Conservation (phyloP, 53 echinoderm and acorn worm genomes). For the Mesocentrotus franciscanus region DNA sequence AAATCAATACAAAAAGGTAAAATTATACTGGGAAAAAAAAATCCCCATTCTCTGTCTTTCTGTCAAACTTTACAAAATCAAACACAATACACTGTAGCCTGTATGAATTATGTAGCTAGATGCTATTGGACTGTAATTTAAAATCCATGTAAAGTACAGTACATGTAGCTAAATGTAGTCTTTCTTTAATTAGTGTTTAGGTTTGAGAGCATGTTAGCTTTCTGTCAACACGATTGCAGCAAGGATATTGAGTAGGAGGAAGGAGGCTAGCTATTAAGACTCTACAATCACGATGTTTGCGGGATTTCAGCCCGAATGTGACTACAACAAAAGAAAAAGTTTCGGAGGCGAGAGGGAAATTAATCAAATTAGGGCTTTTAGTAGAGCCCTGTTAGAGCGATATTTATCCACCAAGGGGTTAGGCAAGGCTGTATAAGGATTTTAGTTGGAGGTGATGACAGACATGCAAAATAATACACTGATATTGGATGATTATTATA, state of each 20-base stretch:
- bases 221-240: slow-evolving; percentile 64
- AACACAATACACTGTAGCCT: not conserved
- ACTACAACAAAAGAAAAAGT: slow-evolving; percentile 68
- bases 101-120: not conserved
- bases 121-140: not conserved
- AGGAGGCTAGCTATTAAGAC: slow-evolving; percentile 66
- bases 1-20: too few species aligned
- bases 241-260: slow-evolving; percentile 68
- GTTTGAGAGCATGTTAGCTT: slow-evolving; percentile 62
- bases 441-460: slow-evolving; percentile 60
- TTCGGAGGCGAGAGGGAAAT: slow-evolving; percentile 70
- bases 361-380: slow-evolving; percentile 67
- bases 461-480: slow-evolving; percentile 25
- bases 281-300: slow-evolving; percentile 68
- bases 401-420: slow-evolving; percentile 64
- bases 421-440: slow-evolving; percentile 63
- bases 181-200: slow-evolving; percentile 45
- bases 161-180: slow-evolving; percentile 4
- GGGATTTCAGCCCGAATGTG: slow-evolving; percentile 63
- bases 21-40: not conserved
- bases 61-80: not conserved
- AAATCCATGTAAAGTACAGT: not conserved
- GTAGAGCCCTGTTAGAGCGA: slow-evolving; percentile 59
- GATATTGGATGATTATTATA: slow-evolving; percentile 2
- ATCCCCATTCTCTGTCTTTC: not conserved